A percentile compares a stretch with the other conserved stretches of the same genome.
phyloP scores from a whole-genome alignment of 2,113 vertebrate species.

The Lynx canadensis region DNA sequence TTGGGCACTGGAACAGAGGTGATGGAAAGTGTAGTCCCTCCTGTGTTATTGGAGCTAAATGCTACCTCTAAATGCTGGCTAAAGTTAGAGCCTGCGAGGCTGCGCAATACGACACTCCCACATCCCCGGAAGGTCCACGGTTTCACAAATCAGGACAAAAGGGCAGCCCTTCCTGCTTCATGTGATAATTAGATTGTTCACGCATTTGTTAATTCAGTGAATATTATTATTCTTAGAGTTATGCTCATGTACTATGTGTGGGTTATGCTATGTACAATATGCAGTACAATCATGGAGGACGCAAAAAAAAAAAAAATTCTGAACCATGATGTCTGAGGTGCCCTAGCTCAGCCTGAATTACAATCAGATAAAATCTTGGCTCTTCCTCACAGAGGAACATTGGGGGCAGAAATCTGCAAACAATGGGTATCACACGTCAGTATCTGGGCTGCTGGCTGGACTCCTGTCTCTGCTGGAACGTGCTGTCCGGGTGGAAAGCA shows the following conservation, averaged over 20 bases:
- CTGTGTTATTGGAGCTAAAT: background rate
- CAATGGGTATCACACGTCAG: background rate
- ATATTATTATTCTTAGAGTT: conserved; percentile 27
- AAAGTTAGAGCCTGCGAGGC: conserved; percentile 46
- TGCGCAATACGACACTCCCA: conserved; percentile 4
- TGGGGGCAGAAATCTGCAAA: conserved; percentile 11
- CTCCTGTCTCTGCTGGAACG: background rate
- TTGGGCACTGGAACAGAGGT: background rate
- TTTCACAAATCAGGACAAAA: conserved; percentile 57
- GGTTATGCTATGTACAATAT: background rate
- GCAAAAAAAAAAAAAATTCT: background rate
- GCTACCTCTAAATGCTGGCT: conserved; percentile 4
- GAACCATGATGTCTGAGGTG: background rate
- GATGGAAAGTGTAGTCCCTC: background rate
- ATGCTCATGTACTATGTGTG: background rate
- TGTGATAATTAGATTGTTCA: conserved; percentile 27
- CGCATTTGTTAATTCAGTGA: background rate
- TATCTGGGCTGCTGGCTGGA: background rate
- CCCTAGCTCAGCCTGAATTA: background rate
- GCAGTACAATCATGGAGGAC: background rate
- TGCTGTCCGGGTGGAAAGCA: background rate
- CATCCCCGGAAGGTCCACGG: background rate
- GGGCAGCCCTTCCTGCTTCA: conserved; percentile 47
- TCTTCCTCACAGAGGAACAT: conserved; percentile 25
- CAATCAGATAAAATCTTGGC: background rate